Base-by-base conservation (phyloP, 1,140 invertebrate species). In the Micrasema longulum region DNA sequence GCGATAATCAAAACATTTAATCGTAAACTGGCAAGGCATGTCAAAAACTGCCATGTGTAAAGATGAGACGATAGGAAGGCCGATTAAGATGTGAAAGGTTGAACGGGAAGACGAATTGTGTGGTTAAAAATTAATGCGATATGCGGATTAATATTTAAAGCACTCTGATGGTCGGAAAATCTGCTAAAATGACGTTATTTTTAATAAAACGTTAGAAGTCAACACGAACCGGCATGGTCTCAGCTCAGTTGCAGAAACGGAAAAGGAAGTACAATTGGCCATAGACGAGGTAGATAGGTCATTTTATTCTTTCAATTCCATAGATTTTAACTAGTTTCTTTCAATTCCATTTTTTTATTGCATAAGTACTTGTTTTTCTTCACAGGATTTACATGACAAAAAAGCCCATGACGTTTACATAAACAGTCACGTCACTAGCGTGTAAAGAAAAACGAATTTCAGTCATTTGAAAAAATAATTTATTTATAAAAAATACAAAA, bases 141-240 rank as follows among this genome's bases (percentile, higher is more conserved):
- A 63, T 43, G n/a, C 12, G 20, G 57, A 63, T 63, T 36, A 43
- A 23, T 12, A 41, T 63, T 12, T 14, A 63, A 63, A 43, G 36
- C 57, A 63, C 36, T 43, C 22, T 23, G 23, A 43, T 63, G 0
- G 20, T 3, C 10, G 20, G 11, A 22, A 26, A 63, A 22, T 23
- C 16, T 43, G n/a, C 57, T 18, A 11, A 7, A 71, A 71, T 35
- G 18, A 12, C 22, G 9, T n/a, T 53, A 53, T 65, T 71, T 71
- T 65, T 43, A 71, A 53, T 65, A 71, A 71, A 71, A 65, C 23
- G 60, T 55, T 53, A 71, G 31, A 64, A 71, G 69, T 65, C 69
- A 71, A 80, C 83, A 85, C 83, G 82, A 80, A 85, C 83, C 83
- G 83, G 83, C 83, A 85, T 85, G 83, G 83, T 84, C 83, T 80